Percentiles rank a stretch among this genome's conserved stretches.
Evolutionary conservation across 35 echinoderm and acorn worm species (phyloP).

Genomic region (Heliocidaris tuberculata): DNA sequence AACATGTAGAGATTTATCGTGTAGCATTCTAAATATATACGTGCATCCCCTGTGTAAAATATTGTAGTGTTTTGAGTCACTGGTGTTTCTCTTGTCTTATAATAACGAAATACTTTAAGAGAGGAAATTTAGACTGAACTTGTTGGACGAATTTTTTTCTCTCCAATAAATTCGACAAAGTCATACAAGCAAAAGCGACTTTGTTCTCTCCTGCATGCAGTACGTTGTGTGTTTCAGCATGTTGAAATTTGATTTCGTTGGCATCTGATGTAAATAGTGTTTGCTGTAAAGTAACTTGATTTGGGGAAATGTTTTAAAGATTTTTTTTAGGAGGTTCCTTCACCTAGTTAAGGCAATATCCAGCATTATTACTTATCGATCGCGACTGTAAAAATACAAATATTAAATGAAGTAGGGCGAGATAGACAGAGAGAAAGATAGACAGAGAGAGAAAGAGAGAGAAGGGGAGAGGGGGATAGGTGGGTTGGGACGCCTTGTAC

Average conservation of each 20-base stretch:
- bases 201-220: background rate
- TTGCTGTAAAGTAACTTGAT: background rate
- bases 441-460: background rate
- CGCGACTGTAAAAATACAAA: too few relatives aligned
- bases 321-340: background rate
- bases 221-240: background rate
- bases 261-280: background rate
- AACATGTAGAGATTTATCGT: background rate
- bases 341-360: background rate
- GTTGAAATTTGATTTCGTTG: background rate
- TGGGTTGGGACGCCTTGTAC: background rate
- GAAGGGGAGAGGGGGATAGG: background rate
- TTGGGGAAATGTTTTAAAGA: background rate
- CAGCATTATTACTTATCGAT: background rate
- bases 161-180: background rate
- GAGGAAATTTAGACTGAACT: background rate
- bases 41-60: background rate
- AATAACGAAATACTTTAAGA: background rate
- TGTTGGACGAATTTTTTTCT: background rate
- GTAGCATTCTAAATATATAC: background rate
- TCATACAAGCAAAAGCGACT: background rate
- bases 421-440: background rate
- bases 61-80: background rate
- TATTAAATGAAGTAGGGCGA: too few relatives aligned
- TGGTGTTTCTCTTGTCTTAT: background rate